Evolutionary conservation across 23 tunicate species (phyloP).

Genomic region (Diplosoma virens): DNA sequence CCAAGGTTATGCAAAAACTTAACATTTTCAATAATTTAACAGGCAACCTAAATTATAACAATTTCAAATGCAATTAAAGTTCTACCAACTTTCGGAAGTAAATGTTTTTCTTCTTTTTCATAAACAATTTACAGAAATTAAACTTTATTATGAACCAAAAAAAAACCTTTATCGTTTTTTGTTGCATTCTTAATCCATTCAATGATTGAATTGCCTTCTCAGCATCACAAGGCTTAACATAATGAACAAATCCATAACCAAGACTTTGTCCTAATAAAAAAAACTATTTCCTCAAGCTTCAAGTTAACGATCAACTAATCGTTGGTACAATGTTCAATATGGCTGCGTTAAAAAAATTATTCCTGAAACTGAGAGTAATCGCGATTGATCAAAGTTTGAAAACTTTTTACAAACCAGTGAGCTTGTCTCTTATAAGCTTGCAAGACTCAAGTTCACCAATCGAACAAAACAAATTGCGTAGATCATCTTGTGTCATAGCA

Average conservation of each 20-base stretch:
- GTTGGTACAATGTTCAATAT: too few species aligned
- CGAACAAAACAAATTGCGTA: slow-evolving; percentile 77
- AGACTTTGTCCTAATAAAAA: slow-evolving; percentile 62
- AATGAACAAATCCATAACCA: slow-evolving; percentile 95
- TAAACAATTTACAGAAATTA: not conserved
- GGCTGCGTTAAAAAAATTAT: too few species aligned
- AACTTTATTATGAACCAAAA: not conserved
- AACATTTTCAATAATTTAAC: too few species aligned
- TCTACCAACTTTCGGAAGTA: too few species aligned
- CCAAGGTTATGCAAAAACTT: too few species aligned
- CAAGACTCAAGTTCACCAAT: slow-evolving; percentile 98
- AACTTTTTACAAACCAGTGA: too few species aligned
- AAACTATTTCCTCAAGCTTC: not conserved
- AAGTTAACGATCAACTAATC: too few species aligned
- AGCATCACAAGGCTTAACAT: slow-evolving; percentile 72
- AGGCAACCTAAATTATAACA: too few species aligned
- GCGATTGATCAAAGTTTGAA: too few species aligned
- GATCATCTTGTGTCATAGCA: slow-evolving; percentile 92
- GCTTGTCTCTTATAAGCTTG: slow-evolving; percentile 83
- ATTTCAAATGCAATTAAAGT: too few species aligned
- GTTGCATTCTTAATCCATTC: slow-evolving; percentile 86
- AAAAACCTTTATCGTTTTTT: slow-evolving; percentile 85
- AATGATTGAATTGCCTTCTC: slow-evolving; percentile 78
- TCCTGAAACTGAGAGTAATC: too few species aligned
- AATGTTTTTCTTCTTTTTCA: not conserved